These are phyloP conservation scores for Icerya purchasi DNA, from an alignment of 2,888 invertebrate species.

Conservation along the genomic window DNA sequence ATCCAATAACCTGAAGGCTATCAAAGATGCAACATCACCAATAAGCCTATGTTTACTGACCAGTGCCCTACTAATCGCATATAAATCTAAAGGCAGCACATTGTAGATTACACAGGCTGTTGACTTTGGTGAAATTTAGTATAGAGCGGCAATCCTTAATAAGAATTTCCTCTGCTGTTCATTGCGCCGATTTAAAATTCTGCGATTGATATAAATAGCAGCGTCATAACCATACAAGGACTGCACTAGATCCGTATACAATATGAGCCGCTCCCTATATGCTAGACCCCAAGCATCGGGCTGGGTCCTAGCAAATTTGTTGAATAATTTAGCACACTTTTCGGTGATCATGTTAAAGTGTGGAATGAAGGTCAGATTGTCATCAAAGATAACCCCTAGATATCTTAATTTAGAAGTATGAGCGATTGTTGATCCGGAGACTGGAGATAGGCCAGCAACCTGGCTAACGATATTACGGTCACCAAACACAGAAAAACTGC, in stretches of 20 bases:
- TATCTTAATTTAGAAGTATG: no score
- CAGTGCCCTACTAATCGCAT: background rate
- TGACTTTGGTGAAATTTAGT: background rate
- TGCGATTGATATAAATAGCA: background rate
- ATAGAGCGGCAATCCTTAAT: background rate
- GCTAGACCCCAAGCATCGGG: background rate
- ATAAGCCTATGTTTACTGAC: background rate
- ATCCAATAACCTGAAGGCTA: background rate
- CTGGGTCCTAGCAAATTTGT: background rate
- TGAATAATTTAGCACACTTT: background rate
- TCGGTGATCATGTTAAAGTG: no score
- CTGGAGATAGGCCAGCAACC: no score
- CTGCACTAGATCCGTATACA: background rate
- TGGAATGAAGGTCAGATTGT: no score
- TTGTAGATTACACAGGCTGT: background rate
- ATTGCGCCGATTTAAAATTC: background rate
- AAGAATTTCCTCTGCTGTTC: background rate
- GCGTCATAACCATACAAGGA: no score
- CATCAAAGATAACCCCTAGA: no score
- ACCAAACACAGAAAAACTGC: no score
- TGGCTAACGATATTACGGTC: no score
- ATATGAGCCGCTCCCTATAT: background rate
- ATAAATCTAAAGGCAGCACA: background rate
- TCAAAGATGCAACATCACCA: no score
- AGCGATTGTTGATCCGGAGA: no score